phyloP scores from a whole-genome alignment of 1,140 invertebrate species.

The Coboldia fuscipes region DNA sequence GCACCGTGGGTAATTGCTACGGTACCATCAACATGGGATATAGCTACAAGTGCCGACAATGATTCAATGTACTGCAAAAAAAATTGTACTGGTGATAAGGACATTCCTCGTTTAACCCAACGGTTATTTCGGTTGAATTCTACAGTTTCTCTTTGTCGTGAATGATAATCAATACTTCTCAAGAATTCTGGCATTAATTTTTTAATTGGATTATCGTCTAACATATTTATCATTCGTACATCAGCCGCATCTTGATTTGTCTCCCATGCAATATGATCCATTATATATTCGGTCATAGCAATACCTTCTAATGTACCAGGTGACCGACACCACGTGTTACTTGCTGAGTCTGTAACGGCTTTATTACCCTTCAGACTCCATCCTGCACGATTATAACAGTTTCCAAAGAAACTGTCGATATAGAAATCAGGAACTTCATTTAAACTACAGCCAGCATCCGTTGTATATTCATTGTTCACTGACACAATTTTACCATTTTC shows the following conservation, averaged over 20 bases:
- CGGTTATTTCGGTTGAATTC: constrained; percentile 44
- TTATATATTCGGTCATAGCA: constrained; percentile 48
- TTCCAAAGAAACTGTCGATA: constrained; percentile 30
- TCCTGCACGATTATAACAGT: constrained; percentile 30
- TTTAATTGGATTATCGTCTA: constrained; percentile 20
- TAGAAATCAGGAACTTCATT: constrained; percentile 23
- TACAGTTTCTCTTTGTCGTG: constrained; percentile 27
- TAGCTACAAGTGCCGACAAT: constrained; percentile 39
- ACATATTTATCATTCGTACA: constrained; percentile 38
- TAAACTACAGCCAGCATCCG: constrained; percentile 20
- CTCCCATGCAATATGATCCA: constrained; percentile 56
- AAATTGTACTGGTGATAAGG: constrained; percentile 43
- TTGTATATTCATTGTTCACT: constrained; percentile 29
- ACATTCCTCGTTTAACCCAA: constrained; percentile 56
- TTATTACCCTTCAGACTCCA: constrained; percentile 31
- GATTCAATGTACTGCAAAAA: constrained; percentile 29
- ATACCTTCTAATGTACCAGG: constrained; percentile 42
- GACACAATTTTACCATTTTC: constrained; percentile 37
- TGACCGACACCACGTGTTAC: constrained; percentile 33
- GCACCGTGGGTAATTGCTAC: constrained; percentile 55
- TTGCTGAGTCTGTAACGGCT: constrained; percentile 34
- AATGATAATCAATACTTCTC: constrained; percentile 26
- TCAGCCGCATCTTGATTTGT: constrained; percentile 43
- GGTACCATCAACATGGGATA: constrained; percentile 55
- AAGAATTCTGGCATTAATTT: constrained; percentile 18